Evolutionary conservation across 2,797 vertebrate species (phyloP).

Genomic region (Crypturellus tataupa): DNA sequence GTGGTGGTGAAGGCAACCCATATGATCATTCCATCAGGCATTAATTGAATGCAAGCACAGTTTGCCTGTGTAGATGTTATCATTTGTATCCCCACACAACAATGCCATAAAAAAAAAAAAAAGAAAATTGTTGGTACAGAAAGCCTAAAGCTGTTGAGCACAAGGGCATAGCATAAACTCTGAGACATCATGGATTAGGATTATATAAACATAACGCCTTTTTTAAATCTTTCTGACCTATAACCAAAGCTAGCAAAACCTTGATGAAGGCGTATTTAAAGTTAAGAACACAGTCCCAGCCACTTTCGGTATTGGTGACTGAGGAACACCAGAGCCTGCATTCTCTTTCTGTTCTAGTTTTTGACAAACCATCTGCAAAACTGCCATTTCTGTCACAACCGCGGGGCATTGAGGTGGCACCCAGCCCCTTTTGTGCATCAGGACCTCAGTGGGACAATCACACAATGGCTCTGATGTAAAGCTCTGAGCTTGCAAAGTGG

Average conservation of each 20-base stretch:
- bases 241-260: background rate
- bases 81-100: background rate
- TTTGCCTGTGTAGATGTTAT: slow-evolving; percentile 8
- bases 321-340: background rate
- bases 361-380: background rate
- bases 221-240: background rate
- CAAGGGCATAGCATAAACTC: background rate
- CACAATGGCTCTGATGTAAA: background rate
- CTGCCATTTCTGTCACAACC: background rate
- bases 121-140: background rate
- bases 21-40: background rate
- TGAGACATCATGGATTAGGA: background rate
- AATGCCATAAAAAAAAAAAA: background rate
- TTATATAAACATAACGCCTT: background rate
- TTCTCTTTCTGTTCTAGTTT: background rate
- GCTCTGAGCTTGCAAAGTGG: background rate
- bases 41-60: slow-evolving; percentile 14
- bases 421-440: background rate
- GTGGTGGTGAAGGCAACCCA: background rate
- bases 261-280: background rate
- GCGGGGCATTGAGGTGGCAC: background rate
- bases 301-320: background rate
- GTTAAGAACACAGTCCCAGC: background rate
- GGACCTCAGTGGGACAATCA: background rate
- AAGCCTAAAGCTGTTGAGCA: background rate